Evolutionary conservation across 2,113 vertebrate species (phyloP).

Genomic region (Gambusia affinis): DNA sequence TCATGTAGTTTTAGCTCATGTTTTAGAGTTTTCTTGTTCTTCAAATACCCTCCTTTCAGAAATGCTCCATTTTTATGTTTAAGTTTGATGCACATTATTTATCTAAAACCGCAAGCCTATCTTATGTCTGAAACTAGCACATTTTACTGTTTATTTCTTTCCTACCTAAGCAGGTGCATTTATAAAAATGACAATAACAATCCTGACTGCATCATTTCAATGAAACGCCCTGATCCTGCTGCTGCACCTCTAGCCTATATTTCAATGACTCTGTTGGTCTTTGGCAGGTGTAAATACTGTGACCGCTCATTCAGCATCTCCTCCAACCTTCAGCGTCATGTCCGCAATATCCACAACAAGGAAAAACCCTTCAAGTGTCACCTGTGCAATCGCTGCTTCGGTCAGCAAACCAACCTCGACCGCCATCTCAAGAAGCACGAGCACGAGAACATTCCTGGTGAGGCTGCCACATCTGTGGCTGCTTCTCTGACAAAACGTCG

Average conservation of each 20-base stretch:
- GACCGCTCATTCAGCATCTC: slow-evolving; percentile 99
- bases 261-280: slow-evolving; percentile 36
- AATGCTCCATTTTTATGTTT: too few species aligned
- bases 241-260: slow-evolving; percentile 1
- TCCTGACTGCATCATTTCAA: too few species aligned
- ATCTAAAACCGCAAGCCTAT: too few species aligned
- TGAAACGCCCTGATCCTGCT: slow-evolving; percentile 1
- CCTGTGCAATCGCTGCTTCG: slow-evolving; percentile 97
- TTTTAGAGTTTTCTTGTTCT: too few species aligned
- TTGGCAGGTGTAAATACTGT: slow-evolving; percentile 98
- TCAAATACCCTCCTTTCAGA: too few species aligned
- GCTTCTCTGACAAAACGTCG: slow-evolving; percentile 9
- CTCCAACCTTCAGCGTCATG: slow-evolving; percentile 97
- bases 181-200: too few species aligned
- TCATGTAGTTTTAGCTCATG: background rate
- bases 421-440: slow-evolving; percentile 98
- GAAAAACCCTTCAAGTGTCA: slow-evolving; percentile 99
- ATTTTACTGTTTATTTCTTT: too few species aligned
- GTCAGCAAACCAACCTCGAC: slow-evolving; percentile 99
- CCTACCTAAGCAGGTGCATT: too few species aligned
- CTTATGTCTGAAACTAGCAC: too few species aligned
- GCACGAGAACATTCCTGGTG: slow-evolving; percentile 95
- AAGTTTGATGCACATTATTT: too few species aligned
- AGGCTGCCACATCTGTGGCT: slow-evolving; percentile 35
- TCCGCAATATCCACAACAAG: slow-evolving; percentile 99